A percentile compares a stretch with the other conserved stretches of the same genome.
Conservation (phyloP, 2,797 vertebrate species). For the Pseudomugil gertrudae region DNA sequence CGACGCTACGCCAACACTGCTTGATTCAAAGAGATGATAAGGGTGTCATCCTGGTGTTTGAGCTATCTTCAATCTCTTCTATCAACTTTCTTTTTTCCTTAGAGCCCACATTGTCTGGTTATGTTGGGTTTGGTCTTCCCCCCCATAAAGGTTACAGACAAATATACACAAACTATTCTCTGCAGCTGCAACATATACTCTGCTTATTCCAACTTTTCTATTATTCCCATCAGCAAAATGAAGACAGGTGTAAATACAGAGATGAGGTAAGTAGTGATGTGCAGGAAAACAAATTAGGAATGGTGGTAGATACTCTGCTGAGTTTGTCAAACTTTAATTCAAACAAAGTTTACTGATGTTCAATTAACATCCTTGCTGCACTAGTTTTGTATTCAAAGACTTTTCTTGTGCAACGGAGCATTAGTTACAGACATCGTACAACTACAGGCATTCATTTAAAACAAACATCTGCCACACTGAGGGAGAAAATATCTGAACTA, state of each 20-base stretch:
- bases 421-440: not conserved
- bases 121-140: slow-evolving; percentile 47
- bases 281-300: not conserved
- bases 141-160: slow-evolving; percentile 1
- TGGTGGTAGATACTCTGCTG: not conserved
- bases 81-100: not conserved
- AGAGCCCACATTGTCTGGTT: not conserved
- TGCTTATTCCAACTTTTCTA: not conserved
- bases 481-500: too few relatives aligned
- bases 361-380: not conserved
- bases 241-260: not conserved
- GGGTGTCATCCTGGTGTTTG: slow-evolving; percentile 4
- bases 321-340: not conserved
- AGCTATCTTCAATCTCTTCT: slow-evolving; percentile 6
- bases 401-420: not conserved
- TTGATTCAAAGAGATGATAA: not conserved
- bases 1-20: not conserved
- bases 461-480: not conserved
- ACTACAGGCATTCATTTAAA: not conserved
- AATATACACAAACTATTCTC: not conserved
- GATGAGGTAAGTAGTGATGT: not conserved
- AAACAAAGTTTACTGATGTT: not conserved
- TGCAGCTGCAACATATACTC: not conserved
- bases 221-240: not conserved
- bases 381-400: not conserved